Evolutionary conservation across 1,140 invertebrate genomes (phyloP).

Genomic region (Lepeophtheirus salmonis): DNA sequence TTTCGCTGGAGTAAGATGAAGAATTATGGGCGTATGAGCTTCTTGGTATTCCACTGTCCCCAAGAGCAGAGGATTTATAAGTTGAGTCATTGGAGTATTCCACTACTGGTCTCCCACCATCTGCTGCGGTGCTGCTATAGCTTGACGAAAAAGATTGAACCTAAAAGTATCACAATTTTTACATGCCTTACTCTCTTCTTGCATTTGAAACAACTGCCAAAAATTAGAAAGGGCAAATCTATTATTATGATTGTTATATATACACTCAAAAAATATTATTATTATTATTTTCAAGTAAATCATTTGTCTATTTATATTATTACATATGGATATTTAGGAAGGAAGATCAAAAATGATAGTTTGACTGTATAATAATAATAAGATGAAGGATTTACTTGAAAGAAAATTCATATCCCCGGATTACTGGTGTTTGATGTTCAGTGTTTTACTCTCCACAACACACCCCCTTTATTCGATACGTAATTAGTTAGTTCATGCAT

Average conservation of each 20-base stretch:
- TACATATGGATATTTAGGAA: no score
- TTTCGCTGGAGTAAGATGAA: background rate
- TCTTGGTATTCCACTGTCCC: conserved; percentile 3
- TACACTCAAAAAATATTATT: background rate
- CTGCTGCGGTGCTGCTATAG: background rate
- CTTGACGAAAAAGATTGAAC: background rate
- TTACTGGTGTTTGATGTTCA: no score
- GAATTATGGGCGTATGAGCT: conserved; percentile 1
- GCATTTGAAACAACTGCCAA: background rate
- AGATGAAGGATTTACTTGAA: no score
- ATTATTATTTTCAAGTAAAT: no score
- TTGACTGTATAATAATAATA: no score
- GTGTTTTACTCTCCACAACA: no score
- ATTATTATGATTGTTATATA: background rate
- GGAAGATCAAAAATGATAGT: no score
- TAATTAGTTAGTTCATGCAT: no score
- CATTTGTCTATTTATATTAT: no score
- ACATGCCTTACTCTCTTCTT: background rate
- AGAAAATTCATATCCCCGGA: no score
- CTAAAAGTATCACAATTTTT: background rate
- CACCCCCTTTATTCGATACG: no score
- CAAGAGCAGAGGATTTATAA: background rate
- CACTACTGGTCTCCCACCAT: background rate
- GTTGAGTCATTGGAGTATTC: conserved; percentile 2
- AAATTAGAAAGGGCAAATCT: background rate